phyloP scores from a whole-genome alignment of 1,140 invertebrate genomes.

The Zaprionus camerounensis region DNA sequence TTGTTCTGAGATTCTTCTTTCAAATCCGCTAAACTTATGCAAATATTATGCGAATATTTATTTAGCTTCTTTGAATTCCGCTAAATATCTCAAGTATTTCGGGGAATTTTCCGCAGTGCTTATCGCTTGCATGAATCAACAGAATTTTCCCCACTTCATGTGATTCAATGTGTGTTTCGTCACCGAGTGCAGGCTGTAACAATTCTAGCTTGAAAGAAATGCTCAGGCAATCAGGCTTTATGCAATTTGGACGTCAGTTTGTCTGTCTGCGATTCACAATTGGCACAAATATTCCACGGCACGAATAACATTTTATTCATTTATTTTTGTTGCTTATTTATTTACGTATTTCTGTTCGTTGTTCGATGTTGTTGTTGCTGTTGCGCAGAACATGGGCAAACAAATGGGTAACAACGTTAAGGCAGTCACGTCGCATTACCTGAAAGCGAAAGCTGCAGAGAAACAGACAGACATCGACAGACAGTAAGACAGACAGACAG shows the following conservation, averaged over 20 bases:
- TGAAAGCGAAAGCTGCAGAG: conserved; percentile 64
- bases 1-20: neutral
- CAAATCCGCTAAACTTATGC: conserved; percentile 3
- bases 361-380: conserved; percentile 19
- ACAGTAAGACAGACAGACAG: neutral
- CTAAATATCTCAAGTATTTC: conserved; percentile 23
- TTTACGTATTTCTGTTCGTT: conserved; percentile 14
- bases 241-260: conserved; percentile 37
- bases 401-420: conserved; percentile 48
- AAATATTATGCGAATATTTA: conserved; percentile 10
- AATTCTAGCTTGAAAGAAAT: conserved; percentile 39
- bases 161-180: neutral
- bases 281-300: conserved; percentile 44
- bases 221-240: conserved; percentile 16
- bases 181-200: neutral
- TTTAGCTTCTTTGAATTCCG: conserved; percentile 3
- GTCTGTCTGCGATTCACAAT: conserved; percentile 16
- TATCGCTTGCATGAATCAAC: conserved; percentile 29
- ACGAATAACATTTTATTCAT: conserved; percentile 33
- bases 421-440: conserved; percentile 58
- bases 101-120: neutral
- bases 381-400: conserved; percentile 53
- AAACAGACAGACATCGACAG: conserved; percentile 3
- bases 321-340: conserved; percentile 18
- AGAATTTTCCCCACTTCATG: neutral